These are phyloP conservation scores for Palloptera scutellata DNA, from an alignment of 2,888 invertebrate genomes.

Conservation along the genomic window DNA sequence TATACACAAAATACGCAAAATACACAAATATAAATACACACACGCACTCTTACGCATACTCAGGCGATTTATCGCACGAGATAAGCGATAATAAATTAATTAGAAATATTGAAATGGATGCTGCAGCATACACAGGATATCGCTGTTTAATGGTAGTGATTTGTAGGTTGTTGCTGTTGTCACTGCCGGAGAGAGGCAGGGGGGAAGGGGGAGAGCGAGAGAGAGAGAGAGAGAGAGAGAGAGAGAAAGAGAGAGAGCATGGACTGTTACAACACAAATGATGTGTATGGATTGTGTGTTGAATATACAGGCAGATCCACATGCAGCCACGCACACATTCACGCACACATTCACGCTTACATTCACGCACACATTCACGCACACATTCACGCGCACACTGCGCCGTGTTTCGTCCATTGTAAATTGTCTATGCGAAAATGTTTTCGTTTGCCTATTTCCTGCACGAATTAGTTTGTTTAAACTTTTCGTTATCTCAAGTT, in stretches of 20 bases:
- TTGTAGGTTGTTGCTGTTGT: slow-evolving; percentile 39
- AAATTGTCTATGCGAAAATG: slow-evolving; percentile 32
- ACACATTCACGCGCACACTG: too few species aligned
- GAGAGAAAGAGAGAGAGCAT: neutral
- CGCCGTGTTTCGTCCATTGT: too few species aligned
- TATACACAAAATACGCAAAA: neutral
- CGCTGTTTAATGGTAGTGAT: slow-evolving; percentile 45
- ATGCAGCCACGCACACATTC: too few species aligned
- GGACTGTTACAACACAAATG: neutral
- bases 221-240: neutral
- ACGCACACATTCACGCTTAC: too few species aligned
- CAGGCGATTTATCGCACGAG: slow-evolving; percentile 58
- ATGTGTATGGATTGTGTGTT: too few species aligned
- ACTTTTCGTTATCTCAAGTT: slow-evolving; percentile 55
- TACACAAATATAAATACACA: neutral
- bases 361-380: too few species aligned
- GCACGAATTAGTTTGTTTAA: slow-evolving; percentile 54
- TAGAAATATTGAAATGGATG: slow-evolving; percentile 63
- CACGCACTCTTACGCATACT: neutral
- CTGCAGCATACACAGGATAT: slow-evolving; percentile 35
- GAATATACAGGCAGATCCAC: too few species aligned
- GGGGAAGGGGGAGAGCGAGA: neutral
- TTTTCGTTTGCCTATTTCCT: slow-evolving; percentile 32
- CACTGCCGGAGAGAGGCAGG: neutral
- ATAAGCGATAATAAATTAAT: slow-evolving; percentile 65